Base-by-base conservation (phyloP, 2,113 vertebrate species). In the Pomatorhinus ruficollis region DNA sequence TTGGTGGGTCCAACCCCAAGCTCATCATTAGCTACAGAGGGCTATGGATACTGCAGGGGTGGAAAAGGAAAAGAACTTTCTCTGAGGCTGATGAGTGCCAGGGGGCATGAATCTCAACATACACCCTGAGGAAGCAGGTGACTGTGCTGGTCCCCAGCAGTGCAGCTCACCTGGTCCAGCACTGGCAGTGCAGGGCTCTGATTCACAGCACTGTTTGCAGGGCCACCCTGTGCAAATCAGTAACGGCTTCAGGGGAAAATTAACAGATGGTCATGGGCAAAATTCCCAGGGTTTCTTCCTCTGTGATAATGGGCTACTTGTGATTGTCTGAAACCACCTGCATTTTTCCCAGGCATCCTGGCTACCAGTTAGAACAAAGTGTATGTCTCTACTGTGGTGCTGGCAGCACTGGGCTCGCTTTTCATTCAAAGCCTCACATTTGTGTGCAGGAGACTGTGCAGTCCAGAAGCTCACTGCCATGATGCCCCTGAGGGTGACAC, bases 261-360 rank as follows among this genome's bases (percentile, higher is more conserved):
- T 35, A 60, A 83, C 96, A 97, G 90, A 17, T 95, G 95, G 76
- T 24, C 56, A 59, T 0, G 0, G 64, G 30, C 35, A 88, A 86
- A 91, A 23, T 31, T 89, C 71, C 82, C 1, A 1, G 44, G 12
- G 10, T 2, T 76, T 83, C 57, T 40, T 37, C 35, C 8, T 42
- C 18, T 57, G 14, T n/a, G 54, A 50, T 63, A 96, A 94, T 9
- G 57, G 82, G 42, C 82, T 57, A 35, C 87, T 85, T 53, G 69
- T 0, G 28, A 89, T 27, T 35, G 42, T 70, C 89, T 80, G 70
- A 80, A 89, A 70, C 39, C 96, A 96, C 78, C 94, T 96, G 94
- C 4, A 2, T 60, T 50, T 88, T 94, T 96, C 95, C 87, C 94
- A 95, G 64, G 87, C 84, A 79, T 93, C 65, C 66, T 83, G 84